Evolutionary conservation across 2,113 vertebrate species (phyloP), one percentile per base, ranked within the genome.

Genomic region (Scortum barcoo): DNA sequence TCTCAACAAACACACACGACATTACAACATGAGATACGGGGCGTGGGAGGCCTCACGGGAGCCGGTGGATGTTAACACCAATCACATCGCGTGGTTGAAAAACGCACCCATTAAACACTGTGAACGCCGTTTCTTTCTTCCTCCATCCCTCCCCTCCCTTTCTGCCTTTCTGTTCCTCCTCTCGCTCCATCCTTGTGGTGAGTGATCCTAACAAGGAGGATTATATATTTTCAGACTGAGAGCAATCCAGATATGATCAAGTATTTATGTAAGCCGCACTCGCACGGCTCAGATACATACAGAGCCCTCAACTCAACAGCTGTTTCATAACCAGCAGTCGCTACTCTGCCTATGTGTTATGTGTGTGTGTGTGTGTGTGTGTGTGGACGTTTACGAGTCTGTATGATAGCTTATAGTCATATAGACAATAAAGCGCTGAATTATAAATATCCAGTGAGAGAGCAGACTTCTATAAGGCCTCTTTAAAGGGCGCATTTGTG

Each of bases 181-280:
- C 20, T 20, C 17, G 1, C 65, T 56, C 62, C 38, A 0, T 78
- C 72, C 60, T 36, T 46, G 3, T 7, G 60, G 14, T 14, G 66
- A 76, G 72, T 4, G 56, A 62, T 71, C 33, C 75, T 50, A 78
- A 78, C 78, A 67, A 83, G 79, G 69, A 2, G 77, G 89, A 85
- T 89, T 87, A 81, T 62, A 62, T 33, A 33, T 81, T 91, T 87
- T 85, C 79, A 85, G 76, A 60, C 69, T 17, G 76, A 85, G 78
- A 66, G 74, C 65, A 24, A 71, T 85, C 82, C 82, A 81, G 77
- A 89, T 81, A 83, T 57, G 66, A 89, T 89, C 85, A 71, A 89
- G 85, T 86, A 87, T 91, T 89, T 89, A 89, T 89, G 82, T 87
- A 81, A 87, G 79, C 79, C 17, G 65, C 77, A 33, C 85, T 85